Percentiles rank a stretch among this genome's conserved stretches.
These are phyloP conservation scores for Triplophysa siluroides DNA, from an alignment of 2,113 vertebrate genomes.

Conservation along the genomic window DNA sequence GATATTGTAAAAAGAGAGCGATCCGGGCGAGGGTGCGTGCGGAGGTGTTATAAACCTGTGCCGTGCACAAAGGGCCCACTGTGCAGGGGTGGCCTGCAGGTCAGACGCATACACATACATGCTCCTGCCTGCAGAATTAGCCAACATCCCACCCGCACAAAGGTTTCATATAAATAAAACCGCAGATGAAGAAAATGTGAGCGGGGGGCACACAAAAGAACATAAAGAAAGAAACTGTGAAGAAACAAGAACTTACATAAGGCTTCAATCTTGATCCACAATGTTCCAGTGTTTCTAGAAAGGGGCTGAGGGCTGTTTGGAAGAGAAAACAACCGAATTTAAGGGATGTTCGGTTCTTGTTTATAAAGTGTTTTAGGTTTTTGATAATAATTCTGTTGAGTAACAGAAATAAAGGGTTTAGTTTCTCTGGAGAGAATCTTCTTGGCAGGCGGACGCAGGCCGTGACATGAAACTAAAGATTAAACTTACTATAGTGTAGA, in stretches of 20 bases:
- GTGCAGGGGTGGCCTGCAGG: slow-evolving; percentile 66
- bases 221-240: neutral
- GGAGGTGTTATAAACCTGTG: slow-evolving; percentile 69
- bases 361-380: neutral
- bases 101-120: slow-evolving; percentile 45
- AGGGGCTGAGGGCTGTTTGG: neutral
- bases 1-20: slow-evolving; percentile 31
- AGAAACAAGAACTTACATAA: slow-evolving; percentile 21
- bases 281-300: slow-evolving; percentile 22
- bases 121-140: slow-evolving; percentile 21
- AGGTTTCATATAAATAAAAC: slow-evolving; percentile 43
- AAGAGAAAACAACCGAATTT: slow-evolving; percentile 23
- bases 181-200: slow-evolving; percentile 31
- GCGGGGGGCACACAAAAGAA: slow-evolving; percentile 4
- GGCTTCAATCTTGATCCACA: slow-evolving; percentile 24
- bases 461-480: too few species aligned
- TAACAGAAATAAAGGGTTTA: neutral
- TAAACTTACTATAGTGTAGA: too few species aligned
- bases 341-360: neutral
- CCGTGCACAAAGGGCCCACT: slow-evolving; percentile 72
- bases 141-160: slow-evolving; percentile 20
- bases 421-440: neutral
- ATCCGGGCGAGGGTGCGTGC: slow-evolving; percentile 46
- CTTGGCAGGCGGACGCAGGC: neutral
- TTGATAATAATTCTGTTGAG: neutral